Base-by-base conservation (phyloP, 2,797 vertebrate genomes). In the Orestias chungarensis region DNA sequence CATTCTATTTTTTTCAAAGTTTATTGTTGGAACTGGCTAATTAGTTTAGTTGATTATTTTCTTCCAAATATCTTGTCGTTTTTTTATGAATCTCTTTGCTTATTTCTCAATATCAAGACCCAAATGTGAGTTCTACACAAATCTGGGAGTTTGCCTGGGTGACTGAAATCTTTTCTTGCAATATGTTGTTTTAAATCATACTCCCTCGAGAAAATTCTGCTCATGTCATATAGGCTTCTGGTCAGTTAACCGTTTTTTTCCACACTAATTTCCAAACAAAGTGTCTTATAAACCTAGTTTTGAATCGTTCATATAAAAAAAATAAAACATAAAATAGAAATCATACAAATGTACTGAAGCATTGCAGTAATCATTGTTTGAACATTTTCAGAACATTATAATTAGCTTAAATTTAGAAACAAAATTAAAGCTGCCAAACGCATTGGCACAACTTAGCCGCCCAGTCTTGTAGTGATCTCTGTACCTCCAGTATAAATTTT, bases 1-100 rank as follows among this genome's bases (percentile, higher is more conserved):
- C 47, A 80, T 82, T 90, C 83, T 90, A 89, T 93, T 94, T 92
- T n/a, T 84, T 91, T 90, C 90, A 76, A 50, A 83, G 91, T 90
- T 86, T 86, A 88, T 78, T 82, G 87, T 86, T 80, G 81, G 83
- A 91, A 93, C 86, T 79, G 86, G 84, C 82, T 84, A 88, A 89
- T 88, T 88, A 89, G 88, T 91, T 86, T 76, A 81, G 49, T 83
- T 86, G 74, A 84, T 90, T 82, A 75, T 82, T 89, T 80, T 86
- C 81, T 88, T 3, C 54, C 29, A 15, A 57, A 31, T 57, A 33
- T 9, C 87, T 78, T 86, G 76, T 91, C 78, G 85, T 82, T 78
- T 90, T 88, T 87, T 82, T 74, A 50, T 62, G 66, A 66, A 55
- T 72, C 75, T 75, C 78, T 90, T 89, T 85, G 84, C 88, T 89